A percentile compares a stretch with the other conserved stretches of the same genome.
These are phyloP conservation scores for Acyrthosiphon pisum DNA, from an alignment of 1,140 invertebrate species.

Conservation along the genomic window DNA sequence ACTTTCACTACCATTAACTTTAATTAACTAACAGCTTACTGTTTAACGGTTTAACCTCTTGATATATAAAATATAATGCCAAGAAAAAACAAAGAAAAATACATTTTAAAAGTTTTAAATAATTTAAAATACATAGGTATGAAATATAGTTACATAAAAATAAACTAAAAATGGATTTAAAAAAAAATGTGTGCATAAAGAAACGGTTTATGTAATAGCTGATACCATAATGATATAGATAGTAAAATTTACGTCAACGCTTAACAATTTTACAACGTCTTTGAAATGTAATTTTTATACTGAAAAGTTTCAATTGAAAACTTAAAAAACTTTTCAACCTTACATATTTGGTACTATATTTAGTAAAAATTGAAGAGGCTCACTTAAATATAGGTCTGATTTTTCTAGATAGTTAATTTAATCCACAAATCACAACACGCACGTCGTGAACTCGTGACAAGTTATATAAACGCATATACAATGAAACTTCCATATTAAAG, in stretches of 20 bases:
- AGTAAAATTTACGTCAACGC: background rate
- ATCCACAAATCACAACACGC: background rate
- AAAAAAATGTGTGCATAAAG: too few relatives aligned
- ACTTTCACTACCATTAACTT: background rate
- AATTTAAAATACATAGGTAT: too few relatives aligned
- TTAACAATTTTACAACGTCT: background rate
- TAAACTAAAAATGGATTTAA: too few relatives aligned
- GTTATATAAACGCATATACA: background rate
- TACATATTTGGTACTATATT: background rate
- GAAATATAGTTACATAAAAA: too few relatives aligned
- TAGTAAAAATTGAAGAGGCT: background rate
- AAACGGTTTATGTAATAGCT: background rate
- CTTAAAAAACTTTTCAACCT: background rate
- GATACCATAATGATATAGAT: background rate
- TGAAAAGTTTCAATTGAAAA: background rate
- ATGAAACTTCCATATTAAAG: background rate
- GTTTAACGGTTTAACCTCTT: background rate
- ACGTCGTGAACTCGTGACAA: background rate
- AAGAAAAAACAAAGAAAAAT: too few relatives aligned
- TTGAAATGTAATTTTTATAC: too few relatives aligned
- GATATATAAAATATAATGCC: too few relatives aligned
- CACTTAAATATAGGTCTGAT: background rate
- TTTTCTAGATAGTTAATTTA: background rate
- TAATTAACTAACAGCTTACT: too few relatives aligned
- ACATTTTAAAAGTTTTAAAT: too few relatives aligned